Conservation (phyloP, 2,888 invertebrate genomes). For the Epinotia ramella region DNA sequence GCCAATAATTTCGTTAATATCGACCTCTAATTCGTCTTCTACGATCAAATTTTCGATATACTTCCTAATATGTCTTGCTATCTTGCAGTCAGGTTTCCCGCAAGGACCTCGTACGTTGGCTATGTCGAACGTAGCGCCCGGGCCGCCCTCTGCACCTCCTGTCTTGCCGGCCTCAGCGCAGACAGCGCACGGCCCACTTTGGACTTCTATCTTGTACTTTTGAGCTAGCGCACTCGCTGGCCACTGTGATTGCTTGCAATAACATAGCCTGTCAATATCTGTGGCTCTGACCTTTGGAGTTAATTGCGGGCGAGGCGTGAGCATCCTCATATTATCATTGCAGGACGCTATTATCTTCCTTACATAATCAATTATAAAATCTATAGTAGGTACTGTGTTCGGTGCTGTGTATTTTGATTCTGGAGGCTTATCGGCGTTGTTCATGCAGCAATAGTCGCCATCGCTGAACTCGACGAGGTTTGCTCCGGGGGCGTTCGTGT, state of each 20-base stretch:
- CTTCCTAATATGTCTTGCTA: slow-evolving; percentile 73
- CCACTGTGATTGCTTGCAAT: slow-evolving; percentile 75
- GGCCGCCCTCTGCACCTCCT: slow-evolving; percentile 49
- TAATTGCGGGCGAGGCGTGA: slow-evolving; percentile 75
- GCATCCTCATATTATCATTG: slow-evolving; percentile 80
- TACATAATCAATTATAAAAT: slow-evolving; percentile 76
- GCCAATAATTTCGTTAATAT: slow-evolving; percentile 70
- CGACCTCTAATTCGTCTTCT: slow-evolving; percentile 71
- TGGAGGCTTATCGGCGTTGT: slow-evolving; percentile 74
- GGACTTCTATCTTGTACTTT: slow-evolving; percentile 68
- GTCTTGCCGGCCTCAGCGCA: slow-evolving; percentile 66
- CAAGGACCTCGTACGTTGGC: slow-evolving; percentile 79
- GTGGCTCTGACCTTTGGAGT: slow-evolving; percentile 75
- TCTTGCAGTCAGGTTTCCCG: slow-evolving; percentile 74
- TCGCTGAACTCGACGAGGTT: slow-evolving; percentile 73
- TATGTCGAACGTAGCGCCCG: slow-evolving; percentile 67
- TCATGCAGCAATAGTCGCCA: slow-evolving; percentile 74
- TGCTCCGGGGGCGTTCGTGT: slow-evolving; percentile 74
- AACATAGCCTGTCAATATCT: slow-evolving; percentile 76
- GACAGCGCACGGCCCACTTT: slow-evolving; percentile 69
- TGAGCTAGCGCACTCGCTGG: slow-evolving; percentile 71
- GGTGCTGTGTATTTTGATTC: slow-evolving; percentile 71
- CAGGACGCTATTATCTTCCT: slow-evolving; percentile 77
- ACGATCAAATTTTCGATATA: slow-evolving; percentile 75
- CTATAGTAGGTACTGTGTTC: slow-evolving; percentile 73